A percentile compares a stretch with the other conserved stretches of the same genome.
These are phyloP conservation scores for Ondatra zibethicus DNA, from an alignment of 2,113 vertebrate species.

Conservation along the genomic window DNA sequence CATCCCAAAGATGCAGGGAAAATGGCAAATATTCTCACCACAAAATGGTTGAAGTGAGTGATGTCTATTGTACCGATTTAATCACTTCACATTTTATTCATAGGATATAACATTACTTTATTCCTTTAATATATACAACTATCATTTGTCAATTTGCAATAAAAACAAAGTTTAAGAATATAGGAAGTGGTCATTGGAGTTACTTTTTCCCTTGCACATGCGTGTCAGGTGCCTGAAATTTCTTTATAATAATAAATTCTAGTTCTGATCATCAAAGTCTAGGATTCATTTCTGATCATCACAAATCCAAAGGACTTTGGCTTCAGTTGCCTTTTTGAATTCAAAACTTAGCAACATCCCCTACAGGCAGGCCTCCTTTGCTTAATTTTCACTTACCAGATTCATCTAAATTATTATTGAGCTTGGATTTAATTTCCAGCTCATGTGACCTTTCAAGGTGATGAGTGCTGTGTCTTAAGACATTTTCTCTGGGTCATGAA, in stretches of 20 bases:
- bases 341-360: background rate
- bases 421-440: slow-evolving; percentile 27
- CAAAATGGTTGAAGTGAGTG: background rate
- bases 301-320: background rate
- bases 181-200: background rate
- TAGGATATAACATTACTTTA: background rate
- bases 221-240: background rate
- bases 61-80: background rate
- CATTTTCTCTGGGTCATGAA: background rate
- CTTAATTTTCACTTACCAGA: background rate
- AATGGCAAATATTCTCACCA: background rate
- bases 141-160: background rate
- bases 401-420: slow-evolving; percentile 31
- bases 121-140: background rate
- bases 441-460: background rate
- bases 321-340: background rate
- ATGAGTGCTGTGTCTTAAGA: background rate
- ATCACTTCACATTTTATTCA: background rate
- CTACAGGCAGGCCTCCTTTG: background rate
- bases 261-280: background rate
- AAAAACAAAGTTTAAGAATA: background rate
- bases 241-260: slow-evolving; percentile 7
- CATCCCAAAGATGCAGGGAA: background rate
- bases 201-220: background rate
- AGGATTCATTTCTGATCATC: background rate